Evolutionary conservation across 23 tunicate genomes (phyloP), one percentile per base, ranked within the genome.

Genomic region (Clavelina lepadiformis): DNA sequence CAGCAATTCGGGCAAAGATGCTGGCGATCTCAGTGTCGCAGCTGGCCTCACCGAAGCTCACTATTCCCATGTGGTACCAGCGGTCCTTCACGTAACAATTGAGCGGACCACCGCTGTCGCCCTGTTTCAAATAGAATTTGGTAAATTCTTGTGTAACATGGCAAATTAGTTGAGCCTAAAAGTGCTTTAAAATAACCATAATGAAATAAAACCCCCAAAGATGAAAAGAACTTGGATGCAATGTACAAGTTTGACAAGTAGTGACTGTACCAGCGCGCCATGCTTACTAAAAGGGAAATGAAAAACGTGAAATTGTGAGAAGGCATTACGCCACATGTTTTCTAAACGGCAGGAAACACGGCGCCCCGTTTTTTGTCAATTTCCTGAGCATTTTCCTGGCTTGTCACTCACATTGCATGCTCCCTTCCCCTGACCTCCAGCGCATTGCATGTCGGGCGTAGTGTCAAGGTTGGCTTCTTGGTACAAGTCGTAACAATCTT

Each of bases 1-100:
- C 78, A 0, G 88, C 77, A 23, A 86, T 86, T 65, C 71, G 46
- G 3, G 86, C 95, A 59, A 71, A 86, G 5, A 86, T 81, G 0
- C 88, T 58, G 6, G 95, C 95, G 31, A 86, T 86, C 29, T 64
- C 64, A 7, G 95, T 86, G 57, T 86, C 86, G 63, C 95, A 86
- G 33, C 72, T 86, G 28, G 86, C 79, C 47, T 80, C 95, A 25
- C 95, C 95, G 34, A 86, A 86, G 35, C 86, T 78, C 27, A 86
- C 95, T 28, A 86, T 86, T 34, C 95, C 95, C 79, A 80, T 78
- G 51, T 73, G 91, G 65, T 86, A 86, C 95, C 95, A 86, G 0
- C 79, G 38, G 46, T 68, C 61, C 27, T 86, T 78, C 44, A 86
- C 76, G 56, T 63, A 86, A 54, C 95, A 86, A 46, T 78, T 72